These are phyloP conservation scores for Semaprochilodus insignis DNA, from an alignment of 2,797 vertebrate genomes.

Conservation along the genomic window DNA sequence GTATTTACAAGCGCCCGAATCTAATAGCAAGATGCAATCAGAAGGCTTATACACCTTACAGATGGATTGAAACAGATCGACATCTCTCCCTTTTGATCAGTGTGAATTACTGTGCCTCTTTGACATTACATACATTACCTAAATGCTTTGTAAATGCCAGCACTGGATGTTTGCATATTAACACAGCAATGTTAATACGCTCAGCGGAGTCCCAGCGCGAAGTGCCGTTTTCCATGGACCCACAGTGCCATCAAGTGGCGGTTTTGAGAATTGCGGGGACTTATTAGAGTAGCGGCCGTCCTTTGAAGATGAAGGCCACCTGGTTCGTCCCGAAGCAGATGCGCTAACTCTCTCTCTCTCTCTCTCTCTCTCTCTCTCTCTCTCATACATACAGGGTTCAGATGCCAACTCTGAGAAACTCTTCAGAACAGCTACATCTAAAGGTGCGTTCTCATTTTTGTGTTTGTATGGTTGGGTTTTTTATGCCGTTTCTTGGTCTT, in stretches of 20 bases:
- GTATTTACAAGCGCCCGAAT: background rate
- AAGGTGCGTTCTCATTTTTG: slow-evolving; percentile 82
- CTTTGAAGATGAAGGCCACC: slow-evolving; percentile 54
- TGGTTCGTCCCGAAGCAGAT: slow-evolving; percentile 48
- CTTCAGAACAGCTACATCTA: slow-evolving; percentile 92
- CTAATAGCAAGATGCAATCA: background rate
- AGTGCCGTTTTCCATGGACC: slow-evolving; percentile 67
- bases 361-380: slow-evolving; percentile 60
- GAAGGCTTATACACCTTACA: slow-evolving; percentile 19
- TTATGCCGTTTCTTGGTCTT: background rate
- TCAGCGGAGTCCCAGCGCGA: slow-evolving; percentile 23
- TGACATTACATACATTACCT: slow-evolving; percentile 59
- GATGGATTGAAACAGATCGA: slow-evolving; percentile 27
- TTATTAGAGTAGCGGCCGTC: slow-evolving; percentile 39
- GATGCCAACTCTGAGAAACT: slow-evolving; percentile 96
- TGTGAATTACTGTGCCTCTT: slow-evolving; percentile 45
- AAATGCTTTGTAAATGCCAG: slow-evolving; percentile 66
- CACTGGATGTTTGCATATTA: slow-evolving; percentile 62
- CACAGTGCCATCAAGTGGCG: slow-evolving; percentile 90
- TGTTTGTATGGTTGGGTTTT: too few species aligned
- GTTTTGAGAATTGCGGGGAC: slow-evolving; percentile 48
- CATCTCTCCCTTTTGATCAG: slow-evolving; percentile 10
- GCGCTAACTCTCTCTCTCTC: slow-evolving; percentile 42
- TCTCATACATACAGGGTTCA: slow-evolving; percentile 80
- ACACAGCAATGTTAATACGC: slow-evolving; percentile 53